Base-by-base conservation (phyloP, 2,888 invertebrate species). In the Blastobasis adustella region DNA sequence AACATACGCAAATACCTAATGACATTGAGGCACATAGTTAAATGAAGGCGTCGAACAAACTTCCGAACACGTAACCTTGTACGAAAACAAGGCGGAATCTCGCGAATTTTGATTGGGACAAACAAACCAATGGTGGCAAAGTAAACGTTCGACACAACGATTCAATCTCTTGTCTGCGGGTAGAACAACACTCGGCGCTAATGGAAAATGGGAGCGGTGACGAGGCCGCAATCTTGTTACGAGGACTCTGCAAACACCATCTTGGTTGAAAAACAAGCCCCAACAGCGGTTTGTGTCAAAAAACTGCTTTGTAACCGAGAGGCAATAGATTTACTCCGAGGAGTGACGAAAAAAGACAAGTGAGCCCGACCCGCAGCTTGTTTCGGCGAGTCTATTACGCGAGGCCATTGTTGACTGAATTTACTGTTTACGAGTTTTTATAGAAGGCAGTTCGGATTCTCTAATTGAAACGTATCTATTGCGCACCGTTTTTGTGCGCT, bases 181-280 rank as follows among this genome's bases (percentile, higher is more conserved):
- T 77, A 65, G 60, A 66, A 75, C 65, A 79, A 78, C 79, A 76
- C 69, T 66, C 65, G 55, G 61, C 57, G 66, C 67, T 82, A 80
- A 81, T 81, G 79, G 79, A 76, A 80, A 82, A 76, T 69, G 72
- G 67, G 62, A 67, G 66, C 61, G 49, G 50, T 49, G 46, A 36
- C 49, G 48, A 46, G 39, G 48, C 70, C 76, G 65, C 79, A 83
- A 82, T 82, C 82, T 78, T 73, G 69, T 66, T 67, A 59, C 54
- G 71, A 81, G 76, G 73, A 75, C 67, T 71, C 59, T 53, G 75
- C 77, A 79, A 80, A 81, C 71, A 77, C 49, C 74, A 69, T 76
- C 72, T 76, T 70, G 65, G 65, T 62, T 56, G 54, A 62, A 69
- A 69, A 69, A 66, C 66, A 67, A 63, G 66, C 67, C 66, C 66